Evolutionary conservation across 2,113 vertebrate species (phyloP), one percentile per base, ranked within the genome.

Genomic region (Anhinga anhinga): DNA sequence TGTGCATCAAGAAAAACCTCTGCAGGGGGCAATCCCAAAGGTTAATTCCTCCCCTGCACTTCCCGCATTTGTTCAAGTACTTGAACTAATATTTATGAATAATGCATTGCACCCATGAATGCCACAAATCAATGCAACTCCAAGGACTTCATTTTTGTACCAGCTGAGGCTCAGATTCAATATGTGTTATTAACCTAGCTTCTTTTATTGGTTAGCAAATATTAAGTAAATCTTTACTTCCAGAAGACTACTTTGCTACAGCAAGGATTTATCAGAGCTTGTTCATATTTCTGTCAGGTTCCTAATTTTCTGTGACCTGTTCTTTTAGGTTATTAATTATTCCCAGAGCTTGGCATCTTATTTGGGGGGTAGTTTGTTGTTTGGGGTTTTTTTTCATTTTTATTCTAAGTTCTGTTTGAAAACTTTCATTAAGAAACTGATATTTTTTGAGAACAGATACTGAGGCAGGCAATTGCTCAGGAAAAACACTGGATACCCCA

Each of bases 1-100:
- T 69, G 61, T 40, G 15, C 62, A 70, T 69, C 61, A 78, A 82
- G 65, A 65, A 72, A 74, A 79, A 61, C 22, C 61, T 55, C 82
- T 76, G 45, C 53, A 82, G 70, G 30, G 77, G 73, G 45, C 27
- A 89, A 95, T 77, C 8, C 13, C 49, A 69, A 71, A 91, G 61
- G 36, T 84, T 80, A 80, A 72, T 82, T 95, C 47, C 16, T 85
- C 38, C 59, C 61, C 22, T 69, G 55, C 30, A 25, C 19, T 36
- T 84, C 15, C 18, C 7, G 1, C 52, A 22, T 93, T 92, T 96
- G 94, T 58, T 91, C 91, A 93, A 62, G 34, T 5, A 65, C 66
- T 70, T 82, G 86, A 96, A 91, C 66, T 87, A 93, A 90, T 93
- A 80, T 65, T 97, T 69, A 93, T 95, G 71, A 95, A 94, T 97